Conservation (phyloP, 1,140 invertebrate species). For the Musca domestica region DNA sequence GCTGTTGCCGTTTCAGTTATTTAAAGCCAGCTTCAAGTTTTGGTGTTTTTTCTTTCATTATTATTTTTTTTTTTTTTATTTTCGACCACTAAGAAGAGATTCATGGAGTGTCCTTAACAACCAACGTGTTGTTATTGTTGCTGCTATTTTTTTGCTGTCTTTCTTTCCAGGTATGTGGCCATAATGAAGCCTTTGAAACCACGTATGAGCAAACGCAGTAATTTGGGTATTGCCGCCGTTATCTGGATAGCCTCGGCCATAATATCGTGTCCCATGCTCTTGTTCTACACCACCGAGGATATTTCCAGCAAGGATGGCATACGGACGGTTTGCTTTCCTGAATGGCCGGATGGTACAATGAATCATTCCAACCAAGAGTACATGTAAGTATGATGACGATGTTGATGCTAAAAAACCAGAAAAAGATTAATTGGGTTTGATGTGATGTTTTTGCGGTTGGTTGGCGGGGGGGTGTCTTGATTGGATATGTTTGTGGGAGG, state of each 20-base stretch:
- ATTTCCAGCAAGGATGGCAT: slow-evolving; percentile 60
- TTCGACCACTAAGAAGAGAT: no score
- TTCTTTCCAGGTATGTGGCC: slow-evolving; percentile 75
- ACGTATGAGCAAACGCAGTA: slow-evolving; percentile 76
- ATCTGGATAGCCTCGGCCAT: slow-evolving; percentile 76
- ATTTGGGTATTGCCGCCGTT: slow-evolving; percentile 74
- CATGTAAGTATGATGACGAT: slow-evolving; percentile 63
- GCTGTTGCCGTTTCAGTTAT: no score
- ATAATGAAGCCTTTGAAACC: slow-evolving; percentile 87
- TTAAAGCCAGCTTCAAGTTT: no score
- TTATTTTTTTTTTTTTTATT: no score
- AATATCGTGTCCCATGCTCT: slow-evolving; percentile 78
- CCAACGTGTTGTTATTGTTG: not conserved
- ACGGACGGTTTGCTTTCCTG: slow-evolving; percentile 72
- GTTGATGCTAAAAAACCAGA: no score
- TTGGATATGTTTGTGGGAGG: no score
- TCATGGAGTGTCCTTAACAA: no score
- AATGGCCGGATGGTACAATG: slow-evolving; percentile 78
- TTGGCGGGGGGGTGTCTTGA: no score
- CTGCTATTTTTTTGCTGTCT: slow-evolving; percentile 16
- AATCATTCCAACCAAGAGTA: slow-evolving; percentile 72
- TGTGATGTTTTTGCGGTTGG: no score
- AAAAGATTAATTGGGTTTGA: no score
- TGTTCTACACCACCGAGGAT: slow-evolving; percentile 74
- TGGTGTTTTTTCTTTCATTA: no score